Evolutionary conservation across 1,140 invertebrate species (phyloP), one percentile per base, ranked within the genome.

Genomic region (Drosophila sp.): DNA sequence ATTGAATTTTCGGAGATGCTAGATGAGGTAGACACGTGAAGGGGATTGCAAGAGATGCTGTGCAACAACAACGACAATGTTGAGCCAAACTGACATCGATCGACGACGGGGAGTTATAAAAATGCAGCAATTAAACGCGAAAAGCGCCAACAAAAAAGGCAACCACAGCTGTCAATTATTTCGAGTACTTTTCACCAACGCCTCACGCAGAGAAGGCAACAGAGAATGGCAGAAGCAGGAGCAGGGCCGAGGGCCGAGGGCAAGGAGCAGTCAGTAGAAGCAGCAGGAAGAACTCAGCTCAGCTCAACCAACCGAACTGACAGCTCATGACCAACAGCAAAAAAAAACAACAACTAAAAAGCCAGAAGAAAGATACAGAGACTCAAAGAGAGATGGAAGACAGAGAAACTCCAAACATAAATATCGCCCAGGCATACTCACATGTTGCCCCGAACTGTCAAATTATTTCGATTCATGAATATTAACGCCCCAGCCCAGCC

Each of bases 391-490:
- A 50, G 44, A 47, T 23, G 44, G 7, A 47, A 47, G 44, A 50
- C 23, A 50, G 44, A 50, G 23, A 50, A 50, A 50, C 44, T 50
- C 23, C 23, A 50, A 69, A 80, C 83, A 87, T 87, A 87, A 87
- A 87, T 87, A 87, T 87, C 80, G 79, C 30, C 69, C 67, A 41
- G 72, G 78, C 83, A 87, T 83, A 89, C 83, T 79, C 79, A 84
- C 79, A 83, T 89, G 83, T 80, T 89, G 83, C 83, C 83, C 85
- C 84, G 79, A 89, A 89, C 84, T 89, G 84, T 89, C 84, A 89
- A 89, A 89, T 89, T 89, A 89, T 89, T 89, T 90, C 84, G 85
- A 89, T 89, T 89, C 84, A 89, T 89, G 84, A 89, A 89, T 89
- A 89, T 89, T 89, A 90, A 89, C 84, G 84, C 84, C 85, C 79